Base-by-base conservation (phyloP, 2,113 vertebrate genomes). In the Cairina moschata region DNA sequence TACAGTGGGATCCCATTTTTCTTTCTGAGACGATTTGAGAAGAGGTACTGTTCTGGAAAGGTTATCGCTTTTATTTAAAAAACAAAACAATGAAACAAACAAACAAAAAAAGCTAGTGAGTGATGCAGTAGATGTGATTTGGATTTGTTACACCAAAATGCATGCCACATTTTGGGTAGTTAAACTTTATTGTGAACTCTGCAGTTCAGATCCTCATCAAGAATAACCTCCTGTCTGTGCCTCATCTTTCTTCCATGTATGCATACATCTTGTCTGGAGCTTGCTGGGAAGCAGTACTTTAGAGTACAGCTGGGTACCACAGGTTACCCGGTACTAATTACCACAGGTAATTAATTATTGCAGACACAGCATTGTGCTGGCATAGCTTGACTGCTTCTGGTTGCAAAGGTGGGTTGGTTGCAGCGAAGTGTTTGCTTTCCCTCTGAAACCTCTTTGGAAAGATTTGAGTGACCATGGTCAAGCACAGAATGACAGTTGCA, bases 261-360 rank as follows among this genome's bases (percentile, higher is more conserved):
- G 28, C 25, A 4, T 58, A 8, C 1, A 0, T 52, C 31, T 78
- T 71, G n/a, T 69, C 83, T 55, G 55, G 59, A 90, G 60, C 52
- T 83, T 95, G 76, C 36, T 60, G 86, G 80, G 60, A 66, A 90
- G 83, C 36, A 29, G 11, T 83, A 34, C 28, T 28, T 0, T 11
- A 59, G 48, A 71, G 8, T 42, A 42, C 42, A 75, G 52, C 68
- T 94, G 42, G 26, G 38, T 78, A 36, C 38, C 73, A 90, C 58
- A 59, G 50, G 73, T 32, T 46, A 9, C 50, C 46, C 20, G 11
- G 46, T 48, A 48, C 21, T 48, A 48, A 48, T 48, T 48, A 48
- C 46, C 46, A 11, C 20, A 11, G 5, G n/a, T 86, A 69, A 63
- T 90, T 94, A 91, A 63, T 90, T 94, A 91, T 77, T 69, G 22